A percentile compares a stretch with the other conserved stretches of the same genome.
These are phyloP conservation scores for Meiosimyza platycephala DNA, from an alignment of 2,888 invertebrate species.

Conservation along the genomic window DNA sequence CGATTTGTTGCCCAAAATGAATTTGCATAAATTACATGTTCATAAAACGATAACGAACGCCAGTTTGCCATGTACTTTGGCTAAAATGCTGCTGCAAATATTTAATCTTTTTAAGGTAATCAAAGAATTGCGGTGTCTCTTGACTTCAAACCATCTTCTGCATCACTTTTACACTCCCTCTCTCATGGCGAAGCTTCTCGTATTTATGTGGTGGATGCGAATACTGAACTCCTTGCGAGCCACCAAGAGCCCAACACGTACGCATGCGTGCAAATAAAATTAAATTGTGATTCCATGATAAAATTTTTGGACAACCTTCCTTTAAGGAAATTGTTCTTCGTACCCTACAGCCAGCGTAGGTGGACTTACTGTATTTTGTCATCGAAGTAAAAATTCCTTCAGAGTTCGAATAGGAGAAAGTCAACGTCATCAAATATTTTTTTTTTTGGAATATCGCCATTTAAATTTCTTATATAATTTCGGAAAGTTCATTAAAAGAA, in stretches of 20 bases:
- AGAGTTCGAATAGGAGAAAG: no score
- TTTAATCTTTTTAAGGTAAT: slow-evolving; percentile 10
- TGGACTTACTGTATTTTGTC: no score
- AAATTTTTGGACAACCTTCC: slow-evolving; percentile 2
- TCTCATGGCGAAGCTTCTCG: not conserved
- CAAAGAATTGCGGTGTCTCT: not conserved
- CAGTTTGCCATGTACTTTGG: not conserved
- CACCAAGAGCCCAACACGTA: slow-evolving; percentile 21
- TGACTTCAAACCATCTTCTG: not conserved
- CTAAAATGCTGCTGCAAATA: not conserved
- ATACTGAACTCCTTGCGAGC: not conserved
- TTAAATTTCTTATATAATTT: no score
- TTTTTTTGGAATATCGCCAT: no score
- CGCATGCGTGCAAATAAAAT: slow-evolving; percentile 34
- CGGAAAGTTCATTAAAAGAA: no score
- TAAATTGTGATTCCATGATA: slow-evolving; percentile 33
- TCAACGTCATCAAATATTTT: no score
- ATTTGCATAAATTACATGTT: slow-evolving; percentile 17
- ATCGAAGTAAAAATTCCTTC: no score
- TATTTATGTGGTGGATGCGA: slow-evolving; percentile 3
- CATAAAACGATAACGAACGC: not conserved
- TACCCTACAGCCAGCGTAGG: no score
- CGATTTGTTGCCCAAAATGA: not conserved
- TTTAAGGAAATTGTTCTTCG: no score
- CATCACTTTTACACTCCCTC: not conserved